Evolutionary conservation across 2,797 vertebrate genomes (phyloP).

Genomic region (Meda fulgida): DNA sequence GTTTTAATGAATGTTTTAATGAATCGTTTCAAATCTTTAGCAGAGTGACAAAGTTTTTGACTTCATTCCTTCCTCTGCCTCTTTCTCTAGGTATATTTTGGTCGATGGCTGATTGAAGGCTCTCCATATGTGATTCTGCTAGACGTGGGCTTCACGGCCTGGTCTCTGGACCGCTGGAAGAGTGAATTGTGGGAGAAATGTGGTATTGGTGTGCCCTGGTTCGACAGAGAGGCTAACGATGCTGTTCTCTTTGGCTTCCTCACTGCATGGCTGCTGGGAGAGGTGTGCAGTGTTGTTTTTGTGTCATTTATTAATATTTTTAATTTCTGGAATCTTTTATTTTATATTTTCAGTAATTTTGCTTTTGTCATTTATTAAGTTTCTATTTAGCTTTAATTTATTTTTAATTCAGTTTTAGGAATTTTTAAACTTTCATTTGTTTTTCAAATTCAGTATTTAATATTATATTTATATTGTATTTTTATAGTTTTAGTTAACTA

Average conservation of each 20-base stretch:
- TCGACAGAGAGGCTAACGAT: constrained; percentile 92
- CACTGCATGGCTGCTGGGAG: constrained; percentile 91
- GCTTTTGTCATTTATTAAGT: not conserved
- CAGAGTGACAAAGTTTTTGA: not conserved
- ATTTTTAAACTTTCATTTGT: not conserved
- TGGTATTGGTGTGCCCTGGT: constrained; percentile 90
- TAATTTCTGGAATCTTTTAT: not conserved
- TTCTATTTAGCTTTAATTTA: not conserved
- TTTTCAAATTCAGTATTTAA: not conserved
- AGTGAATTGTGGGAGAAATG: constrained; percentile 90
- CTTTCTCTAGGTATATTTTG: constrained; percentile 86
- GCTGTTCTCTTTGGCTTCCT: constrained; percentile 92
- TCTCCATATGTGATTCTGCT: constrained; percentile 90
- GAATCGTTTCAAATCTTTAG: not conserved
- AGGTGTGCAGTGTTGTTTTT: constrained; percentile 75
- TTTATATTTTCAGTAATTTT: not conserved
- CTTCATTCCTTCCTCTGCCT: not conserved
- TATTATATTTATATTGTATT: not conserved
- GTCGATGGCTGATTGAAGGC: constrained; percentile 93
- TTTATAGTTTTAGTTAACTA: not conserved
- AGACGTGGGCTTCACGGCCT: constrained; percentile 89
- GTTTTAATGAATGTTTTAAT: not conserved
- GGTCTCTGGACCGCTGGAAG: constrained; percentile 93
- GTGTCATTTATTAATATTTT: not conserved
- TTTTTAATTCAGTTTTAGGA: not conserved